These are phyloP conservation scores for Nycticebus coucang DNA, from an alignment of 2,113 vertebrate species.

Conservation along the genomic window DNA sequence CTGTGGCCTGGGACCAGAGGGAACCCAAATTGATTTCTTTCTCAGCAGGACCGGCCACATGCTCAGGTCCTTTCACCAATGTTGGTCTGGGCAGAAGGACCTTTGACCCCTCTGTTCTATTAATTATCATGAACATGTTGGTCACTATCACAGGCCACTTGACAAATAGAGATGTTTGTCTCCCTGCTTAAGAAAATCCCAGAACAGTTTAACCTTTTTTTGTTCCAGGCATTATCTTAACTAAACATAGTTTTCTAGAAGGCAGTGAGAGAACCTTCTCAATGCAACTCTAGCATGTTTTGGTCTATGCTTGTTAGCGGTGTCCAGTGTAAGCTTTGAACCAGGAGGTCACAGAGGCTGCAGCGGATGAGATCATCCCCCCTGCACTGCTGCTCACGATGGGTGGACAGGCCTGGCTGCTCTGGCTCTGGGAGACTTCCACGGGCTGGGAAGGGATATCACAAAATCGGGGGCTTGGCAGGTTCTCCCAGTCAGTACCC, in stretches of 20 bases:
- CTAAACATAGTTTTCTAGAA: constrained; percentile 66
- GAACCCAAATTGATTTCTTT: not conserved
- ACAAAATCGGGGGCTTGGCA: constrained; percentile 97
- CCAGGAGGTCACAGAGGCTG: constrained; percentile 97
- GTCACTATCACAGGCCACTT: not conserved
- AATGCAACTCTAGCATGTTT: not conserved
- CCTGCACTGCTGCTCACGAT: constrained; percentile 89
- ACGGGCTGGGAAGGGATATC: constrained; percentile 98
- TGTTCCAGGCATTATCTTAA: constrained; percentile 81
- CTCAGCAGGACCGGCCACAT: not conserved
- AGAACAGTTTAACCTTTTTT: constrained; percentile 65
- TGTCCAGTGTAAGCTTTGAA: constrained; percentile 96
- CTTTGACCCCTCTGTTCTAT: not conserved
- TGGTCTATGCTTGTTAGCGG: constrained; percentile 84
- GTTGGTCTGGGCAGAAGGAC: not conserved
- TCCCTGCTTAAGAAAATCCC: constrained; percentile 48
- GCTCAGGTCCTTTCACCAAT: not conserved
- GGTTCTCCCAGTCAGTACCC: constrained; percentile 98
- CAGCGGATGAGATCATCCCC: constrained; percentile 97
- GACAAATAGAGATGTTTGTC: constrained; percentile 71
- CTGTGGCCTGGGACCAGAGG: not conserved
- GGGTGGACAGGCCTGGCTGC: constrained; percentile 92
- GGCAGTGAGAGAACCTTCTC: not conserved
- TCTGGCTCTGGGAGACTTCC: constrained; percentile 95
- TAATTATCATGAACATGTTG: not conserved